Base-by-base conservation (phyloP, 2,113 vertebrate species). In the Aspidoscelis tigris region DNA sequence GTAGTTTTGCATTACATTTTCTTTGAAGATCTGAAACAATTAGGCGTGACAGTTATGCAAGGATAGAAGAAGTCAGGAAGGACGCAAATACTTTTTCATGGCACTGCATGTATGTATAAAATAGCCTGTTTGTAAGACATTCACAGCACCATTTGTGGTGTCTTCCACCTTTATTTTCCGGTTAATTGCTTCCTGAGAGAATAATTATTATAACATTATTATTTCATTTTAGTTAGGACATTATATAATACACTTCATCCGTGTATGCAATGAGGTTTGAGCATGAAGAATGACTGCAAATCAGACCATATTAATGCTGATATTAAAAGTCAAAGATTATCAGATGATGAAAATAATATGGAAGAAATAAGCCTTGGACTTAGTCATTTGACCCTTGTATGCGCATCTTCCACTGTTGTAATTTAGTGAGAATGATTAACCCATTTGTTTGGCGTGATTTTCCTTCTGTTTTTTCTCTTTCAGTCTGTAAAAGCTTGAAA, bases 401-500 rank as follows among this genome's bases (percentile, higher is more conserved):
- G 47, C 2, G 26, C 58, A 61, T 61, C 7, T 61, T 33, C 18
- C 16, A 33, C 47, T 50, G 55, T 12, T 58, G 10, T 58, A 12
- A 58, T 58, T 58, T 58, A 58, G 14, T 7, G 18, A 18, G 58
- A 18, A 61, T 61, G 14, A 18, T 61, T 61, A 61, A 61, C 58
- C 58, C 3, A 61, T 61, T 61, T 61, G 18, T 16, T 61, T 61
- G 18, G 58, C 18, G 18, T 61, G 58, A 61, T 61, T 44, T 24
- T 74, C n/a, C 64, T 33, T 6, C 70, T 87, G 10, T 81, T 2
- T 55, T 58, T 72, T 1, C 66, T 71, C 7, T 74, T 91, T 85
- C 86, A 98, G 97, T 82, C 65, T 98, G 97, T 88, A 97, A 96
- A 84, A 93, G 96, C 24, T 83, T 88, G 68, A 93, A 94, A 84